Conservation (phyloP, 2,797 vertebrate species). For the Argentina silus region DNA sequence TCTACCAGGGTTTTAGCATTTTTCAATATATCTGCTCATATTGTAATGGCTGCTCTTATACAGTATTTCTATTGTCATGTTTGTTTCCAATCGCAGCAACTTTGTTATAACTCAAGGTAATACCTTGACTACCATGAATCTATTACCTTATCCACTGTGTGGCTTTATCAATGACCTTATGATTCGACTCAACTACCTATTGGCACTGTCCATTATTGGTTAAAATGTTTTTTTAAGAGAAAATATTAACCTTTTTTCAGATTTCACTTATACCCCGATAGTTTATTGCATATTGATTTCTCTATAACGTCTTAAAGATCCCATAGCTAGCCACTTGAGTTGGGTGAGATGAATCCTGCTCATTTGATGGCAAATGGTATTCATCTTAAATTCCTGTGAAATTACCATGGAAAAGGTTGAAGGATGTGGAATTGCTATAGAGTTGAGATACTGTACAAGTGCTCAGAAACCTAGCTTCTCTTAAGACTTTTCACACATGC, state of each 20-base stretch:
- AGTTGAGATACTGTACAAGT: slow-evolving; percentile 12
- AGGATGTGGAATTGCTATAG: slow-evolving; percentile 18
- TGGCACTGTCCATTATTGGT: slow-evolving; percentile 7
- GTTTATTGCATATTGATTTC: slow-evolving; percentile 22
- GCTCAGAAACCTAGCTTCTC: slow-evolving; percentile 1
- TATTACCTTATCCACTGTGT: slow-evolving; percentile 2
- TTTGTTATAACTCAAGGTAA: not conserved
- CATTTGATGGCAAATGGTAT: slow-evolving; percentile 22
- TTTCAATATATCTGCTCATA: slow-evolving; percentile 37
- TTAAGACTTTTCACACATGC: slow-evolving; percentile 56
- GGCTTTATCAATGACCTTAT: not conserved
- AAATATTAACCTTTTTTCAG: slow-evolving; percentile 32
- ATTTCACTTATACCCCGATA: slow-evolving; percentile 11
- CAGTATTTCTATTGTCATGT: not conserved
- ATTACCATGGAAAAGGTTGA: slow-evolving; percentile 9
- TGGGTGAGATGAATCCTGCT: slow-evolving; percentile 8
- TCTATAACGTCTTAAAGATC: slow-evolving; percentile 1
- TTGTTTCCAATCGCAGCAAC: not conserved
- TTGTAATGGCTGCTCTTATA: slow-evolving; percentile 20
- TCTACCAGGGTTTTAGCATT: slow-evolving; percentile 36
- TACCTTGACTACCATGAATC: not conserved
- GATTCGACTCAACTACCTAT: slow-evolving; percentile 20
- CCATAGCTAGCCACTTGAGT: slow-evolving; percentile 13
- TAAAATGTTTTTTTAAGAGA: slow-evolving; percentile 20
- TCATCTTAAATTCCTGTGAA: slow-evolving; percentile 12